Evolutionary conservation across 1,140 invertebrate genomes (phyloP).

Genomic region (Chelonus insularis): DNA sequence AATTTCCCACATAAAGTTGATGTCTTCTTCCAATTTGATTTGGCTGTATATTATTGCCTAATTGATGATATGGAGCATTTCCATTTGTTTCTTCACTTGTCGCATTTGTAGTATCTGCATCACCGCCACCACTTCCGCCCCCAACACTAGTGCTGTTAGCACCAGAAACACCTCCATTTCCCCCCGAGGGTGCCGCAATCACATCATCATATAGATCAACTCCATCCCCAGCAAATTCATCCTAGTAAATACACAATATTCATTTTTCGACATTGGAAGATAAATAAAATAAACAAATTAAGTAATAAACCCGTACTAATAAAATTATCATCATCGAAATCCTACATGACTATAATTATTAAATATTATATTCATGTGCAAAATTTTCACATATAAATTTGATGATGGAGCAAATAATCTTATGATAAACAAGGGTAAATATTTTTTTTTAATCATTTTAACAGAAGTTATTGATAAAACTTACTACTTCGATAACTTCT

Average conservation of each 20-base stretch:
- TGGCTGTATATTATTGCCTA: conserved; percentile 70
- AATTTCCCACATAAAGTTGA: conserved; percentile 93
- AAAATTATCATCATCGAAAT: too few relatives aligned
- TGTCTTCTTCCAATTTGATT: conserved; percentile 76
- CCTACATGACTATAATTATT: too few relatives aligned
- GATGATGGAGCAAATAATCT: too few relatives aligned
- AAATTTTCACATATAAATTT: too few relatives aligned
- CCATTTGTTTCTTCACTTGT: conserved; percentile 71
- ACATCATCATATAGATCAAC: conserved; percentile 97
- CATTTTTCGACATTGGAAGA: not conserved
- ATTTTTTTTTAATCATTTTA: too few relatives aligned
- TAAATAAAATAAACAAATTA: not conserved
- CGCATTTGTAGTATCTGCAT: conserved; percentile 58
- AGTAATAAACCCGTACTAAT: too few relatives aligned
- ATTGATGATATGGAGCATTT: conserved; percentile 67
- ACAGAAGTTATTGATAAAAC: too few relatives aligned
- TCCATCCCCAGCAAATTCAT: conserved; percentile 82
- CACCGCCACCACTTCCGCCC: conserved; percentile 45
- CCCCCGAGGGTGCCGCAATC: conserved; percentile 74
- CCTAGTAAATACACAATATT: conserved; percentile 56
- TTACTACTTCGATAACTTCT: too few relatives aligned
- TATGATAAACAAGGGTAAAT: too few relatives aligned
- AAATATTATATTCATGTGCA: too few relatives aligned
- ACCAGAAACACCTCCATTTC: conserved; percentile 50
- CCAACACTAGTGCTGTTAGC: conserved; percentile 45